Conservation (phyloP, 2,113 vertebrate genomes). For the Sylvilagus bachmani region DNA sequence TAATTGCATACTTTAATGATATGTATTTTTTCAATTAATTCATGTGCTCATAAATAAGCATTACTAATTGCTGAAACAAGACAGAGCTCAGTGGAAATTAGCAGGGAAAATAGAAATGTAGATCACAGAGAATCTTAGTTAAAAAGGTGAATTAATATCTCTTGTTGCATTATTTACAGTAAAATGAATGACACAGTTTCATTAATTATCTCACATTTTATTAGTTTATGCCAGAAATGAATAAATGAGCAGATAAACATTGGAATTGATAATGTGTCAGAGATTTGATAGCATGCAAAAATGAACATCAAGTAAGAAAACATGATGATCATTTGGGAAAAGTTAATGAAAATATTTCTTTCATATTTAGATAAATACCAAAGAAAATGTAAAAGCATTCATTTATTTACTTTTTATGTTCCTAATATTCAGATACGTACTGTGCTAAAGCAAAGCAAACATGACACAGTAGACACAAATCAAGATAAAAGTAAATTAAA, state of each 20-base stretch:
- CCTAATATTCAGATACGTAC: neutral
- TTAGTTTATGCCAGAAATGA: neutral
- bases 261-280: neutral
- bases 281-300: neutral
- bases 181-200: neutral
- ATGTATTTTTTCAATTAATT: slow-evolving; percentile 8
- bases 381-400: neutral
- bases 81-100: slow-evolving; percentile 7
- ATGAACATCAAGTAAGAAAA: neutral
- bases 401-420: neutral
- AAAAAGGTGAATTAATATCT: slow-evolving; percentile 52
- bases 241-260: slow-evolving; percentile 36
- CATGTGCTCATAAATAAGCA: slow-evolving; percentile 16
- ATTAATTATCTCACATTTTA: slow-evolving; percentile 56
- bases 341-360: slow-evolving; percentile 7
- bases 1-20: neutral
- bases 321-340: neutral
- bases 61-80: neutral
- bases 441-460: neutral
- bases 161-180: slow-evolving; percentile 25
- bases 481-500: neutral
- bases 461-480: neutral
- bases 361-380: neutral
- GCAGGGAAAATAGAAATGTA: neutral
- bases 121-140: neutral